Base-by-base conservation (phyloP, 2,113 vertebrate species). In the Ariopsis seemanni region DNA sequence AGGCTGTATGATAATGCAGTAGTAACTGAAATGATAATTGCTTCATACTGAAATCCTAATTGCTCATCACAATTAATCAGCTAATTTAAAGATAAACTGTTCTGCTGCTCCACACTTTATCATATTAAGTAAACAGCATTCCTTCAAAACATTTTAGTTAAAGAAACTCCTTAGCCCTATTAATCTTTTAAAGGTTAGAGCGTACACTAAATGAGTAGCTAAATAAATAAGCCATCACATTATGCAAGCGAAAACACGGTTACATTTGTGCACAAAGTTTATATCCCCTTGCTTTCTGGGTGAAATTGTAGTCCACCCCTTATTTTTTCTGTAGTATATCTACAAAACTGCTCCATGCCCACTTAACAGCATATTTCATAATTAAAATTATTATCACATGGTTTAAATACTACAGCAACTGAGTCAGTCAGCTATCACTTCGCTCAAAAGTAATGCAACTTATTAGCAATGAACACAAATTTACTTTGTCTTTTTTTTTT, bases 381-480 rank as follows among this genome's bases (percentile, higher is more conserved):
- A 81, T 58, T 42, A 25, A 25, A 42, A 34, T 20, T 10, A 57
- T 12, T 30, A 18, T 10, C 20, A 58, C 27, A 42, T 22, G 27
- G 48, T 5, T 42, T 60, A 53, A 78, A 52, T 52, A 25, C 74
- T 77, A 58, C 55, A 58, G 53, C 77, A 18, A 53, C 50, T 7
- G 25, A 78, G 14, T 55, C 50, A 60, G 55, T 42, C 77, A 80
- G n/a, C 58, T 18, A 55, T 57, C 52, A 30, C 18, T 80, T 18
- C 18, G 14, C 77, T 80, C 15, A 57, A 80, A 80, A 0, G 27
- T 30, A 9, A 27, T 27, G 12, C 14, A 12, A 80, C 77, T 79
- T 79, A 79, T 80, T 80, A 58, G 58, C 53, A 80, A n/a, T 25
- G 18, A 50, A 75, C 72, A 25, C 42, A 58, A 4, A 80, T 79